A percentile compares a stretch with the other conserved stretches of the same genome.
phyloP scores from a whole-genome alignment of 2,888 invertebrate genomes.

The Orchestes rusci region DNA sequence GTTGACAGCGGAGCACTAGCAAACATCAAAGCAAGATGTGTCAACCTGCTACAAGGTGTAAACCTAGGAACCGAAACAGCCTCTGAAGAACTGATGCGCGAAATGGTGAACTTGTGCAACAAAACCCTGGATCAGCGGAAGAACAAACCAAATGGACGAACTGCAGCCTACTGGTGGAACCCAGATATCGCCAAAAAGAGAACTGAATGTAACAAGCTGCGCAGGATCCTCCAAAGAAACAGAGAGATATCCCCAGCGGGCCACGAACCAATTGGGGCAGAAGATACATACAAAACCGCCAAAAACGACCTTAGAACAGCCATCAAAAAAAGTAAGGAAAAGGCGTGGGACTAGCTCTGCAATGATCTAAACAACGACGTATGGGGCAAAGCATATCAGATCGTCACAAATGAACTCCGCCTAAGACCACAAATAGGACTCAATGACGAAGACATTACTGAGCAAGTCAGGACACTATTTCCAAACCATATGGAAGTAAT shows the following conservation, averaged over 20 bases:
- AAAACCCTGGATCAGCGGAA: too few species aligned
- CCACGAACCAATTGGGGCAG: too few species aligned
- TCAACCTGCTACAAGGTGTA: background rate
- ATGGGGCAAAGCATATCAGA: conserved; percentile 6
- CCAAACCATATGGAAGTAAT: background rate
- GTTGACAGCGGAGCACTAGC: background rate
- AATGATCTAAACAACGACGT: conserved; percentile 3
- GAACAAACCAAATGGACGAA: too few species aligned
- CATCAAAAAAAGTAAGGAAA: conserved; percentile 1
- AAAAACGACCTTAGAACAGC: conserved; percentile 1
- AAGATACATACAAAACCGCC: background rate
- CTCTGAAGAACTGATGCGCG: too few species aligned
- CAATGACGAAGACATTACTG: background rate
- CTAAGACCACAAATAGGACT: background rate
- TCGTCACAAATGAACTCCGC: background rate
- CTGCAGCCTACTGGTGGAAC: background rate
- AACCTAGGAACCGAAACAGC: too few species aligned
- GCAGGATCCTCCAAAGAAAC: background rate
- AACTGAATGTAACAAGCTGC: background rate
- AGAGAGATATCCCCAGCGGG: too few species aligned
- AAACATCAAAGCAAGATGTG: background rate
- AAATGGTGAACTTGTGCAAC: too few species aligned
- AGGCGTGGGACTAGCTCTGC: conserved; percentile 1
- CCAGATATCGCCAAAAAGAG: background rate
- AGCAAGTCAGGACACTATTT: conserved; percentile 1